phyloP scores from a whole-genome alignment of 2,888 invertebrate species.

The Eilema caniola region DNA sequence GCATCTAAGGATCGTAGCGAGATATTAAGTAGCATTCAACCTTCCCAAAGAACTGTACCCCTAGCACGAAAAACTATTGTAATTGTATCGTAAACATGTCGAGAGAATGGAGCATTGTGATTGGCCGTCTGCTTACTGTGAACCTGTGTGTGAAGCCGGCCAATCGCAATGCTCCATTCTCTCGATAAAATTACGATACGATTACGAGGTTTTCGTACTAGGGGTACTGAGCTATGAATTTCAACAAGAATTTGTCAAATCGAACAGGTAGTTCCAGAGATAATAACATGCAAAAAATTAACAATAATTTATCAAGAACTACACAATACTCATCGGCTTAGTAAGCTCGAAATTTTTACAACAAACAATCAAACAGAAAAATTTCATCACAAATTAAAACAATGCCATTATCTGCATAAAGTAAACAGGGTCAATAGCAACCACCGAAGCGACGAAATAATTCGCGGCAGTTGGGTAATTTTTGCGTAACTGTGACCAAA shows the following conservation, averaged over 20 bases:
- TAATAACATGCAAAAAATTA: background rate
- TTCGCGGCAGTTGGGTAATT: slow-evolving; percentile 55
- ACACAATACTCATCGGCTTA: slow-evolving; percentile 18
- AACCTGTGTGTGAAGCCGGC: too few species aligned
- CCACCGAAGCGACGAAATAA: slow-evolving; percentile 42
- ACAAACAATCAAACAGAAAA: slow-evolving; percentile 32
- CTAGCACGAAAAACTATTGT: too few species aligned
- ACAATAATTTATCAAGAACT: background rate
- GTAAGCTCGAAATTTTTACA: slow-evolving; percentile 34
- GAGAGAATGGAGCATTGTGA: too few species aligned
- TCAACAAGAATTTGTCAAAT: background rate
- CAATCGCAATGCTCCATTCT: too few species aligned
- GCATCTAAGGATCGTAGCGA: background rate
- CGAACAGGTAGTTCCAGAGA: background rate
- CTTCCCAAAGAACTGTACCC: too few species aligned
- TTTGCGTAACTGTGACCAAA: slow-evolving; percentile 47
- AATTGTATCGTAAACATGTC: too few species aligned
- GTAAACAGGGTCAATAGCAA: slow-evolving; percentile 46
- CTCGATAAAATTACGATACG: too few species aligned
- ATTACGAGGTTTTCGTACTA: too few species aligned
- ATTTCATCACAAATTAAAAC: slow-evolving; percentile 46
- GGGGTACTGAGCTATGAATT: too few species aligned
- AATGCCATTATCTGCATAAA: slow-evolving; percentile 31
- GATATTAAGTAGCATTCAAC: background rate
- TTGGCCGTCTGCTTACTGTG: too few species aligned